Base-by-base conservation (phyloP, 2,113 vertebrate species). In the Corvus hawaiiensis region DNA sequence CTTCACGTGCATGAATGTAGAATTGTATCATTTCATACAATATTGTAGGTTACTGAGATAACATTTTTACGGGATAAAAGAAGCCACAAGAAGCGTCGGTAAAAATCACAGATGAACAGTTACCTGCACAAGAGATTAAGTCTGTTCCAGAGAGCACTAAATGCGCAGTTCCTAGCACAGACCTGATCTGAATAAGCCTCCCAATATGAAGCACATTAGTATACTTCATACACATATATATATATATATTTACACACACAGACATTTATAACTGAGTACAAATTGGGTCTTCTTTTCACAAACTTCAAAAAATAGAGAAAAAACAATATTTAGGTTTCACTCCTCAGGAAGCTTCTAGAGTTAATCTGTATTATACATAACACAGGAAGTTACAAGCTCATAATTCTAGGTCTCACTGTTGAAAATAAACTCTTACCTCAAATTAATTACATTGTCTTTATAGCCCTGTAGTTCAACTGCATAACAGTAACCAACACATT, bases 1-100 rank as follows among this genome's bases (percentile, higher is more conserved):
- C 33, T 18, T 20, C 27, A 41, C 3, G 48, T 5, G 8, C 5
- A 10, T 4, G 2, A 35, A 37, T 8, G 10, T 1, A 41, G 14
- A 89, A 79, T 13, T 27, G 11, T 18, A 68, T 15, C 8, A 37
- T 28, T 66, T 46, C 39, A 59, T 17, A n/a, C 13, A 54, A 23
- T 15, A 58, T 1, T 33, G 13, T n/a, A 41, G 6, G n/a, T 11
- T 67, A 63, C n/a, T 58, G 37, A 69, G 8, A 23, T 18, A 11
- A 62, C 32, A 37, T 22, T 68, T 83, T 35, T 9, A 79, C 7
- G 39, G 33, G 77, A 74, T 32, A 63, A 89, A 89, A 54, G 5
- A 14, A 71, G 67, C 39, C n/a, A 56, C n/a, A 82, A 66, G 51
- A 84, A 82, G 43, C 7, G 33, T 68, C 62, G 18, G 12, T 26